Conservation (phyloP, 53 echinoderm and acorn worm species). For the Stichopus horrens region DNA sequence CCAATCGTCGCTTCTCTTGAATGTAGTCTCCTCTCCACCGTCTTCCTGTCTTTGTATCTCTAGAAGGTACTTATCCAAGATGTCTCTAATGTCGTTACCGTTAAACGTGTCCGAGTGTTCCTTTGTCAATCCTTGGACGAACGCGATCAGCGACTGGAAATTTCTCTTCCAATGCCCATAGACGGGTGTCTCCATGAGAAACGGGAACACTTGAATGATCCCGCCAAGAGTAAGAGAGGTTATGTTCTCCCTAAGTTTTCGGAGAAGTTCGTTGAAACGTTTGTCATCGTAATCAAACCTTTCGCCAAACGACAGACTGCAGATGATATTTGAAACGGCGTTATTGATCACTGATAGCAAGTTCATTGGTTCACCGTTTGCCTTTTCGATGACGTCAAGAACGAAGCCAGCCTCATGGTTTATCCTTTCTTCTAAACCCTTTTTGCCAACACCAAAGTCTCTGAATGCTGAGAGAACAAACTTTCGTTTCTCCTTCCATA, state of each 20-base stretch:
- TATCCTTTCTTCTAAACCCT: slow-evolving; percentile 20
- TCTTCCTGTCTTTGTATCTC: slow-evolving; percentile 35
- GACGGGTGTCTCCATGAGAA: slow-evolving; percentile 34
- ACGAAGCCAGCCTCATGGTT: slow-evolving; percentile 31
- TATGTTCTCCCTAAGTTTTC: background rate
- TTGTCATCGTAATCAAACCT: slow-evolving; percentile 43
- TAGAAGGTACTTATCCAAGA: slow-evolving; percentile 35
- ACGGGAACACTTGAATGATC: slow-evolving; percentile 28
- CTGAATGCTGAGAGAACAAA: slow-evolving; percentile 25
- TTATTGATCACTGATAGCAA: slow-evolving; percentile 19
- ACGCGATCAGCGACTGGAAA: slow-evolving; percentile 16
- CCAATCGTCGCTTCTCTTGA: slow-evolving; percentile 32
- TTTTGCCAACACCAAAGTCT: slow-evolving; percentile 41
- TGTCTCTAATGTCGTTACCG: slow-evolving; percentile 26
- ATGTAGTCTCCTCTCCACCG: slow-evolving; percentile 3
- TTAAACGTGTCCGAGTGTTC: slow-evolving; percentile 25
- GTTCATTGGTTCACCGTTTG: slow-evolving; percentile 5
- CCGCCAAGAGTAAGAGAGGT: slow-evolving; percentile 14
- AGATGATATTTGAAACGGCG: slow-evolving; percentile 45
- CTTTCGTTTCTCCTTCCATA: slow-evolving; percentile 8
- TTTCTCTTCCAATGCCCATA: slow-evolving; percentile 23
- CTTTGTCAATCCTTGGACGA: slow-evolving; percentile 3
- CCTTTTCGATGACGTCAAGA: slow-evolving; percentile 8
- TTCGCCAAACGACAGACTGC: slow-evolving; percentile 36
- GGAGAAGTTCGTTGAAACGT: slow-evolving; percentile 27